These are phyloP conservation scores for Lepilemur ruficaudatus DNA, from an alignment of 2,797 vertebrate species.

Conservation along the genomic window DNA sequence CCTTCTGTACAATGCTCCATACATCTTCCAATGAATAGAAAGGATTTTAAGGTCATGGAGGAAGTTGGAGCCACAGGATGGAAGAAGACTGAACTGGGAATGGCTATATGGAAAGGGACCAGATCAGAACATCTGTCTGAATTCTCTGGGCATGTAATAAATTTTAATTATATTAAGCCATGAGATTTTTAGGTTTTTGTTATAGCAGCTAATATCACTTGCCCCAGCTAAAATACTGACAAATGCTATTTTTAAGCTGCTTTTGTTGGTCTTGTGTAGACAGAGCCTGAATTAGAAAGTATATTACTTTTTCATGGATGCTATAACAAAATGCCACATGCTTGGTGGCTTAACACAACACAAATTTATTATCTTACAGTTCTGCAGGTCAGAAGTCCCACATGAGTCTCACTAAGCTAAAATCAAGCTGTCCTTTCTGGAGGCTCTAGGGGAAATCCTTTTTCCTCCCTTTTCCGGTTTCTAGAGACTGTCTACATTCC, in stretches of 20 bases:
- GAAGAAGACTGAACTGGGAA: not conserved
- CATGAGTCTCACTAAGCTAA: not conserved
- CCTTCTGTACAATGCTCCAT: not conserved
- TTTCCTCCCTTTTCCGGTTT: not conserved
- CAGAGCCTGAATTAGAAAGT: not conserved
- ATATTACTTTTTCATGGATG: not conserved
- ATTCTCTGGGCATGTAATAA: not conserved
- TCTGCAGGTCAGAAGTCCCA: not conserved
- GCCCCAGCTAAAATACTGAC: not conserved
- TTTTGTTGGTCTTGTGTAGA: not conserved
- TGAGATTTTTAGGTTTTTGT: not conserved
- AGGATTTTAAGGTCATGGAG: not conserved
- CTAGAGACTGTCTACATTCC: not conserved
- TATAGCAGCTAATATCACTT: not conserved
- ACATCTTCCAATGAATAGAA: not conserved
- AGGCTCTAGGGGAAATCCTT: not conserved
- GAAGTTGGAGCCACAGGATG: not conserved
- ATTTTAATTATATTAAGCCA: constrained; percentile 11
- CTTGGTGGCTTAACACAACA: not conserved
- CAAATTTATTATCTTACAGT: not conserved
- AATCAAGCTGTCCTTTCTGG: not conserved
- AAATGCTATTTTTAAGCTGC: not conserved
- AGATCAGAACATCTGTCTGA: not conserved
- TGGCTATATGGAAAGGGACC: not conserved
- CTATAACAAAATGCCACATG: not conserved